A percentile compares a stretch with the other conserved stretches of the same genome.
These are phyloP conservation scores for Cerastis leucographa DNA, from an alignment of 2,888 invertebrate species.

Conservation along the genomic window DNA sequence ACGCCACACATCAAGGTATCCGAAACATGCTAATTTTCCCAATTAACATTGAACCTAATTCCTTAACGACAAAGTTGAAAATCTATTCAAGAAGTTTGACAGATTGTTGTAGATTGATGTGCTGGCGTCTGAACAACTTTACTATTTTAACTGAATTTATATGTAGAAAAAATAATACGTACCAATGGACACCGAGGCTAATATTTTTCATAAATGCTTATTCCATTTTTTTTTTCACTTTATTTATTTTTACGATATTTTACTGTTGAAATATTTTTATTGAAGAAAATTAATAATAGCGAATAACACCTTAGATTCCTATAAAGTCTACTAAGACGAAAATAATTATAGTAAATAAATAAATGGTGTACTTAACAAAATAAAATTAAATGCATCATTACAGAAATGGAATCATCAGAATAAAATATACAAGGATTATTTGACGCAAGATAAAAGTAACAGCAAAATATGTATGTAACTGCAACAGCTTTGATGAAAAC, in stretches of 20 bases:
- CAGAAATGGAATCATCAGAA: conserved; percentile 61
- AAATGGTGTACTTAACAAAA: conserved; percentile 26
- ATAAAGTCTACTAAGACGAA: conserved; percentile 39
- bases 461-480: conserved; percentile 4
- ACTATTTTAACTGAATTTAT: not conserved
- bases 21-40: no score
- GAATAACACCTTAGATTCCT: conserved; percentile 29
- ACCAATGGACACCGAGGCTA: conserved; percentile 14
- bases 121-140: not conserved
- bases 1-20: no score
- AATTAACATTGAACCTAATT: no score
- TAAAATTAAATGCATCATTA: conserved; percentile 63
- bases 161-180: not conserved
- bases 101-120: no score
- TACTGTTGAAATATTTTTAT: not conserved
- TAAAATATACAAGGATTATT: conserved; percentile 45
- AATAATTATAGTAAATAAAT: conserved; percentile 60
- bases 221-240: not conserved
- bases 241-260: conserved; percentile 1
- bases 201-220: conserved; percentile 13
- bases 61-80: no score
- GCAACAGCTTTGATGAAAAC: conserved; percentile 12
- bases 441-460: conserved; percentile 57
- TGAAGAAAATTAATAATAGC: conserved; percentile 5
- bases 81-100: no score